Conservation (phyloP, 2,888 invertebrate genomes). For the Drosophila crucigera region DNA sequence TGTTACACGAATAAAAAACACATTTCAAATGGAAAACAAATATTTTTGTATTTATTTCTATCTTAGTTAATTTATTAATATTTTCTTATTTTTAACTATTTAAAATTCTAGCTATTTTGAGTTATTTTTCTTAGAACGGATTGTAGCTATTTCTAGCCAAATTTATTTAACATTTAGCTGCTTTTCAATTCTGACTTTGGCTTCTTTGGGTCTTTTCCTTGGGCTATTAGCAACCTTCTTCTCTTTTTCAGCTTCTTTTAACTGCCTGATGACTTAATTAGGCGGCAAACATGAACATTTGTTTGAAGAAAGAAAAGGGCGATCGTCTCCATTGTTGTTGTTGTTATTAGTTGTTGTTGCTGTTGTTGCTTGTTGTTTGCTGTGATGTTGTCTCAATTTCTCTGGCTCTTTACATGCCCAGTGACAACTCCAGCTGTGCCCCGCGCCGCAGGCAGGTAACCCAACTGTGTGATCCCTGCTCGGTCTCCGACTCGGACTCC, state of each 20-base stretch:
- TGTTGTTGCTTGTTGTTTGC: conserved; percentile 35
- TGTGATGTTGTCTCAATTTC: conserved; percentile 67
- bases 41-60: not conserved
- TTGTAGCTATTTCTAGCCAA: conserved; percentile 1
- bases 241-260: conserved; percentile 50
- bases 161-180: not conserved
- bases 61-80: not conserved
- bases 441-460: conserved; percentile 78
- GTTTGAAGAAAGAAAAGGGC: conserved; percentile 59
- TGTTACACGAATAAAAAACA: conserved; percentile 24
- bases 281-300: conserved; percentile 68
- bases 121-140: not conserved
- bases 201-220: conserved; percentile 15
- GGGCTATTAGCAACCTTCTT: conserved; percentile 41
- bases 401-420: conserved; percentile 82
- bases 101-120: not conserved
- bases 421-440: conserved; percentile 85
- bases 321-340: conserved; percentile 42
- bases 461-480: conserved; percentile 45
- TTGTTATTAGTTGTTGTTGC: conserved; percentile 38
- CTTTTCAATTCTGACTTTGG: not conserved
- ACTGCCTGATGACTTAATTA: conserved; percentile 82
- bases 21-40: conserved; percentile 28
- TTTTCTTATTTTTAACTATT: not conserved
- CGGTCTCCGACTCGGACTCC: conserved; percentile 35